Percentiles rank a stretch among this genome's conserved stretches.
These are phyloP conservation scores for Vannuccia rotundouncinata DNA, from an alignment of 2,888 invertebrate species.

Conservation along the genomic window DNA sequence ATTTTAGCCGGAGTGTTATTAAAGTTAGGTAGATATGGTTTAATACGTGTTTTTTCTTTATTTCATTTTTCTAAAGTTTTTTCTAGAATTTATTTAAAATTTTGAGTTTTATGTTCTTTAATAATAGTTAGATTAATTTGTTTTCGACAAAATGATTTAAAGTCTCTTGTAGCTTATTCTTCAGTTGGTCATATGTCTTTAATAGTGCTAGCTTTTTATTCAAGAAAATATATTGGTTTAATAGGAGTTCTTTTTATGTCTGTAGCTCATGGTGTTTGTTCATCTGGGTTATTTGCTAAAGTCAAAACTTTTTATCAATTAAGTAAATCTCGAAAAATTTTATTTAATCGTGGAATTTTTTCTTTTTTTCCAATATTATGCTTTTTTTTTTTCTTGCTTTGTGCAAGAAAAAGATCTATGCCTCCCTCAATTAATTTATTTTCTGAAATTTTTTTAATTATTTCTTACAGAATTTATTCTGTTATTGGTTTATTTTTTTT, in stretches of 20 bases:
- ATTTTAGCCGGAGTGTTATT: slow-evolving; percentile 69
- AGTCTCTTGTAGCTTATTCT: slow-evolving; percentile 69
- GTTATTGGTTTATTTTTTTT: slow-evolving; percentile 52
- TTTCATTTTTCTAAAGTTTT: slow-evolving; percentile 54
- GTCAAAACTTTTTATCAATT: slow-evolving; percentile 45
- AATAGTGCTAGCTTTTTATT: slow-evolving; percentile 56
- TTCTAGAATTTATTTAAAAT: slow-evolving; percentile 61
- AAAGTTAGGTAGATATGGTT: slow-evolving; percentile 68
- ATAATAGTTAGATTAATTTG: slow-evolving; percentile 63
- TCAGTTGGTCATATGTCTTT: slow-evolving; percentile 68
- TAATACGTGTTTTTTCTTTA: slow-evolving; percentile 62
- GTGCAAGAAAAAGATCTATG: slow-evolving; percentile 63
- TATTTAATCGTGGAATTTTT: slow-evolving; percentile 64
- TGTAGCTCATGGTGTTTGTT: slow-evolving; percentile 57
- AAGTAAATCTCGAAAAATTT: slow-evolving; percentile 59
- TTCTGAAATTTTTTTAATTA: slow-evolving; percentile 65
- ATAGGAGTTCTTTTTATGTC: slow-evolving; percentile 42
- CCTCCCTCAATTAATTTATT: slow-evolving; percentile 67
- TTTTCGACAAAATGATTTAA: slow-evolving; percentile 67
- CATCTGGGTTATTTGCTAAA: slow-evolving; percentile 46
- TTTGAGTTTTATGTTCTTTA: slow-evolving; percentile 57
- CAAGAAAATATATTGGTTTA: slow-evolving; percentile 41
- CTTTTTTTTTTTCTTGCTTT: slow-evolving; percentile 65
- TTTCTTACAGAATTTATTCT: slow-evolving; percentile 61
- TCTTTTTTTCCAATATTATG: slow-evolving; percentile 62